Percentiles rank a stretch among this genome's conserved stretches.
Evolutionary conservation across 2,113 vertebrate species (phyloP).

Genomic region (Sakesphorus luctuosus): DNA sequence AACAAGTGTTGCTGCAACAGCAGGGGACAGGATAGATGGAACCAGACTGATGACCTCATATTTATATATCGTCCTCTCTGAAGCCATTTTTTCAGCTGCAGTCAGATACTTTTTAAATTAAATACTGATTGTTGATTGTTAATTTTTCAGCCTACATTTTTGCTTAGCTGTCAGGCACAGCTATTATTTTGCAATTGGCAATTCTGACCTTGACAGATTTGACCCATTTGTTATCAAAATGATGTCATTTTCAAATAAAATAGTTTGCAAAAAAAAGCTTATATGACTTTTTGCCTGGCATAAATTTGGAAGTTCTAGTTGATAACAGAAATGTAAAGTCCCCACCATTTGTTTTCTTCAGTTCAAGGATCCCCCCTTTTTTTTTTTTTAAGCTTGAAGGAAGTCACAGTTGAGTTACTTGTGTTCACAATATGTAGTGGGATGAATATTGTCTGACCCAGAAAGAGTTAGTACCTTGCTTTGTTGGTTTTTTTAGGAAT

Average conservation of each 20-base stretch:
- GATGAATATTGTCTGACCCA: not conserved
- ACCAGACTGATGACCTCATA: rapidly evolving
- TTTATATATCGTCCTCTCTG: not conserved
- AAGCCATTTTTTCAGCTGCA: not conserved
- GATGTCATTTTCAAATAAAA: not conserved
- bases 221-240: not conserved
- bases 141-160: not conserved
- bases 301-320: not conserved
- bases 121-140: not conserved
- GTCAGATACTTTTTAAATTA: not conserved
- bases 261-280: not conserved
- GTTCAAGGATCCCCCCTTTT: not conserved
- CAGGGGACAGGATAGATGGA: not conserved
- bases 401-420: not conserved
- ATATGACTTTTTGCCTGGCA: not conserved
- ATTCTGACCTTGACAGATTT: not conserved
- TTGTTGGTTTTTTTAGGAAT: not conserved
- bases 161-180: not conserved
- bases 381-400: not conserved
- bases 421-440: not conserved
- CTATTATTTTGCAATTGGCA: not conserved
- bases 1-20: not conserved
- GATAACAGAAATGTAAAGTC: not conserved
- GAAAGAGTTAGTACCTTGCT: not conserved
- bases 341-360: not conserved